Evolutionary conservation across 1,140 invertebrate genomes (phyloP), one percentile per base, ranked within the genome.

Genomic region (Teleogryllus occipitalis): DNA sequence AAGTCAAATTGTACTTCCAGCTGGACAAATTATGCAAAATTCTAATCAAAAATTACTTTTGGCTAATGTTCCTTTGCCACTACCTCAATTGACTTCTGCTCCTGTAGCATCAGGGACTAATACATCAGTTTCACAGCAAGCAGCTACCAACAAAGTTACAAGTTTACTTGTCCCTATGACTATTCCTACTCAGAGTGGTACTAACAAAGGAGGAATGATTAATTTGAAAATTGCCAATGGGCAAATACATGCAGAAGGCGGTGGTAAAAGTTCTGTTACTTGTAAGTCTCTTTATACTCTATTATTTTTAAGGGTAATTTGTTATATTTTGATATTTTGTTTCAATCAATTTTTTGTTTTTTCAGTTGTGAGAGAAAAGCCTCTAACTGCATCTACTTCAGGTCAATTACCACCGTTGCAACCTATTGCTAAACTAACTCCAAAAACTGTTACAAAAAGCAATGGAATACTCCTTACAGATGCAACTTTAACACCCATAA

Each of bases 211-310:
- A 18, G 88, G 85, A 80, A 85, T 90, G 83, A 88, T 89, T 79
- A 90, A 90, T 83, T 84, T 90, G 76, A 89, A 90, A 83, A 87
- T 90, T 72, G 86, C 86, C 47, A 89, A 89, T 83, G 88, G 88
- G 14, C 86, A 88, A 82, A 83, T 89, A 73, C 87, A 84, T 78
- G 83, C 84, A 22, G 87, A 88, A 78, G 84, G 83, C 47, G 87
- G 88, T 77, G 84, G 83, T 47, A 88, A 88, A 84, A 84, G 85
- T 78, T 85, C 86, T n/a, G 87, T 89, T 79, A 88, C 87, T 81
- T 86, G 89, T 85, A 84, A 84, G 82, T 85, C 83, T 82, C 81
- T 76, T 12, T 47, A 75, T 75, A 14, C 10, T 77, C 14, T n/a
- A 0, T 77, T 27, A 65, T 65, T 65, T 7, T 54, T 78, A 21